Conservation (phyloP, 2,113 vertebrate species). For the Labeo rohita region DNA sequence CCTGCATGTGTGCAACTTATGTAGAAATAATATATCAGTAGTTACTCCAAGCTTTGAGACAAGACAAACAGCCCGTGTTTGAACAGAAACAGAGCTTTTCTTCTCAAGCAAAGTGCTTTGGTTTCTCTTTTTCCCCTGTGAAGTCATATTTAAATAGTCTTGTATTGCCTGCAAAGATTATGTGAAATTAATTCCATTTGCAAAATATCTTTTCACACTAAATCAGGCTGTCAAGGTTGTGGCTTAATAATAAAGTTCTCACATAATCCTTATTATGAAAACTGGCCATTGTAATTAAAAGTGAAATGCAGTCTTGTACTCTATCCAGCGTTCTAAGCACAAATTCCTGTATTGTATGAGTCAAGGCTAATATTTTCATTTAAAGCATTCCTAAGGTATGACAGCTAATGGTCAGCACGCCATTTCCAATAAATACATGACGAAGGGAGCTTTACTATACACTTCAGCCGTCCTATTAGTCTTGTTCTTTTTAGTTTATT, state of each 20-base stretch:
- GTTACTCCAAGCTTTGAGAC: slow-evolving; percentile 41
- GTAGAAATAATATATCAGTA: neutral
- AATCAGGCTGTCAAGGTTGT: slow-evolving; percentile 54
- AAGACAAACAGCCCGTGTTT: slow-evolving; percentile 66
- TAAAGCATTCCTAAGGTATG: slow-evolving; percentile 50
- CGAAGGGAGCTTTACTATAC: slow-evolving; percentile 27
- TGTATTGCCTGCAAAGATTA: slow-evolving; percentile 55
- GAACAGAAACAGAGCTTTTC: slow-evolving; percentile 58
- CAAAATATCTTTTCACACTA: slow-evolving; percentile 60
- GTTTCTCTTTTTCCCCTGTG: slow-evolving; percentile 54
- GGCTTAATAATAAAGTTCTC: slow-evolving; percentile 58
- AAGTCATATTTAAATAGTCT: slow-evolving; percentile 59
- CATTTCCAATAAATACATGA: slow-evolving; percentile 50
- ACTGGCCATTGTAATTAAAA: slow-evolving; percentile 36
- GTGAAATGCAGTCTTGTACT: slow-evolving; percentile 35
- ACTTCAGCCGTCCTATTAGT: slow-evolving; percentile 3
- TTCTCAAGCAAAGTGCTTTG: slow-evolving; percentile 63
- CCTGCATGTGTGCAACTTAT: slow-evolving; percentile 26
- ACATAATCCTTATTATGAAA: slow-evolving; percentile 39
- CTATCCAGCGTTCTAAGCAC: slow-evolving; percentile 25
- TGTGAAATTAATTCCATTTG: slow-evolving; percentile 65
- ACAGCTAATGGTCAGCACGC: slow-evolving; percentile 45
- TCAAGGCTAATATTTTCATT: slow-evolving; percentile 51
- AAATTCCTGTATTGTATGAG: slow-evolving; percentile 25
- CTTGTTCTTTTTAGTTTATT: neutral